Evolutionary conservation across 2,113 vertebrate species (phyloP).

Genomic region (Pithys albifrons): DNA sequence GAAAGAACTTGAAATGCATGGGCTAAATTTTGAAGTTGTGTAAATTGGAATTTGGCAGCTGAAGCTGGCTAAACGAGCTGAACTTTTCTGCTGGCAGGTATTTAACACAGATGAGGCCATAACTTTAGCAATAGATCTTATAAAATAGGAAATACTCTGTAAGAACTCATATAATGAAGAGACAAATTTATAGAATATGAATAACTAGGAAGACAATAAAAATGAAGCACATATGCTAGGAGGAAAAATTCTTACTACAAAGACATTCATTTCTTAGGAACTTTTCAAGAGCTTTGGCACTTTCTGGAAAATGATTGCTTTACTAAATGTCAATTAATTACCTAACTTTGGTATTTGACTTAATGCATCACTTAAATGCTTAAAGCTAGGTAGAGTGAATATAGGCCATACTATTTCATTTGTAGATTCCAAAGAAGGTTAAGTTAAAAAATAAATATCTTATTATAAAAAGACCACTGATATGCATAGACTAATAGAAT

Average conservation of each 20-base stretch:
- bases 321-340: neutral
- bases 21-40: conserved; percentile 12
- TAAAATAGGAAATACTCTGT: neutral
- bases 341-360: neutral
- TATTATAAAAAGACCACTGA: neutral
- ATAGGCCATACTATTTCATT: neutral
- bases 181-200: neutral
- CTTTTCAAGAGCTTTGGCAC: neutral
- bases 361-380: neutral
- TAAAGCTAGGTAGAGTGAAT: neutral
- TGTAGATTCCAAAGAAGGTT: neutral
- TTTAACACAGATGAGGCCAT: neutral
- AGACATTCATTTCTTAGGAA: neutral
- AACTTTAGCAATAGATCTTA: neutral
- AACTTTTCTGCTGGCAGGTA: neutral
- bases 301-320: neutral
- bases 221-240: neutral
- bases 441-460: neutral
- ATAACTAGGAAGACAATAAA: neutral
- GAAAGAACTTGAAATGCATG: neutral
- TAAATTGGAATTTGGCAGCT: conserved; percentile 27
- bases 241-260: neutral
- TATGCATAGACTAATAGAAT: neutral
- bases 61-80: conserved; percentile 30
- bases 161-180: neutral